phyloP scores from a whole-genome alignment of 2,797 vertebrate species.

The Okamejei kenojei region DNA sequence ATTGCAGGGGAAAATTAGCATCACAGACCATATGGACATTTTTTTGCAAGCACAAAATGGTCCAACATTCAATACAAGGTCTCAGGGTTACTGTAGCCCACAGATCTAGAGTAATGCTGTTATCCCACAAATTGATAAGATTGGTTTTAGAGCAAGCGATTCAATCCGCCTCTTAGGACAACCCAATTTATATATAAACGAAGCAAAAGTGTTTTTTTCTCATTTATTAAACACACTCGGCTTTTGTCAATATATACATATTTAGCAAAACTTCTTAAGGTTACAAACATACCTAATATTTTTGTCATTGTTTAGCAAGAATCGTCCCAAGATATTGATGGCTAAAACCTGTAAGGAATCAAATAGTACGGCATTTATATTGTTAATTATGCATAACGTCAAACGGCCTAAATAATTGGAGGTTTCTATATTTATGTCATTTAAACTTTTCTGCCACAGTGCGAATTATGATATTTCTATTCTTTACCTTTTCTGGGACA shows the following conservation, averaged over 20 bases:
- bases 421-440: neutral
- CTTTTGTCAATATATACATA: neutral
- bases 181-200: too few species aligned
- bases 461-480: neutral
- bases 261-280: neutral
- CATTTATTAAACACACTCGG: neutral
- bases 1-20: too few species aligned
- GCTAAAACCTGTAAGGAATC: conserved; percentile 80
- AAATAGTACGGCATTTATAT: neutral
- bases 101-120: too few species aligned
- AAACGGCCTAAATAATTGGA: neutral
- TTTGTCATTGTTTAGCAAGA: conserved; percentile 98
- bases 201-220: neutral
- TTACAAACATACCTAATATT: conserved; percentile 73
- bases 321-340: conserved; percentile 97
- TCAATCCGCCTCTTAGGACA: too few species aligned
- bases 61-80: too few species aligned
- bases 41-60: too few species aligned
- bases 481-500: neutral
- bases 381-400: neutral
- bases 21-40: too few species aligned
- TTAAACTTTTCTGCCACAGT: neutral
- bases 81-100: too few species aligned
- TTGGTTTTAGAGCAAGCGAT: too few species aligned
- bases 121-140: too few species aligned